Evolutionary conservation across 2,797 vertebrate genomes (phyloP).

Genomic region (Pogonophryne albipinna): DNA sequence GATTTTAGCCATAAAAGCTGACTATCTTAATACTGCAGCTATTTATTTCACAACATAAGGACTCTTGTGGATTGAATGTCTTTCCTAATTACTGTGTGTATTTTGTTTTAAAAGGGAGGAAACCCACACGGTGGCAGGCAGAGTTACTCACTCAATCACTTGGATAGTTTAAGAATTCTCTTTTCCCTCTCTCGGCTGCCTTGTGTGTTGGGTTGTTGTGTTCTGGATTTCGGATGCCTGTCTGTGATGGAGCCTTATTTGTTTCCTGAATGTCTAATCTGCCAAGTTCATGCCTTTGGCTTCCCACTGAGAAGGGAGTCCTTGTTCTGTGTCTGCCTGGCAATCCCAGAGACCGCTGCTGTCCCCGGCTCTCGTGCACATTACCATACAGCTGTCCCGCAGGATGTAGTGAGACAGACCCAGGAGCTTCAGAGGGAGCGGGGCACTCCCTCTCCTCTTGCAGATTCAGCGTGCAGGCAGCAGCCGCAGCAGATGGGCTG

Average conservation of each 20-base stretch:
- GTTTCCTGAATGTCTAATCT: slow-evolving; percentile 94
- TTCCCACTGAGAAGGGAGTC: slow-evolving; percentile 89
- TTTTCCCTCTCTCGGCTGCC: slow-evolving; percentile 40
- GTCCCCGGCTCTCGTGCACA: slow-evolving; percentile 92
- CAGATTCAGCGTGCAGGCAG: slow-evolving; percentile 75
- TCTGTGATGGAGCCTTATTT: slow-evolving; percentile 83
- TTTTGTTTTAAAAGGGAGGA: slow-evolving; percentile 37
- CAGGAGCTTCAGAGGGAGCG: slow-evolving; percentile 78
- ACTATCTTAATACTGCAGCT: background rate
- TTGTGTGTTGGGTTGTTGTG: slow-evolving; percentile 60
- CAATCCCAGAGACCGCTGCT: slow-evolving; percentile 90
- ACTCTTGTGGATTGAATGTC: slow-evolving; percentile 17
- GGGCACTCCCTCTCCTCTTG: slow-evolving; percentile 66
- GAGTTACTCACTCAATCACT: slow-evolving; percentile 71
- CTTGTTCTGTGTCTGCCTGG: slow-evolving; percentile 88
- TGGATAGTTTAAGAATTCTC: slow-evolving; percentile 74
- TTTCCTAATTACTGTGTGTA: slow-evolving; percentile 19
- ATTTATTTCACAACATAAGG: slow-evolving; percentile 7
- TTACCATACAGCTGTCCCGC: slow-evolving; percentile 99
- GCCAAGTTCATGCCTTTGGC: slow-evolving; percentile 91
- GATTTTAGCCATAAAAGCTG: slow-evolving; percentile 10
- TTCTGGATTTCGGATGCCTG: slow-evolving; percentile 65
- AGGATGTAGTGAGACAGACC: slow-evolving; percentile 84
- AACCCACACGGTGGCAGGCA: slow-evolving; percentile 55
- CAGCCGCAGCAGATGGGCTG: slow-evolving; percentile 92